A percentile compares a stretch with the other conserved stretches of the same genome.
phyloP scores from a whole-genome alignment of 1,140 invertebrate genomes.

The Berghia stephanieae region DNA sequence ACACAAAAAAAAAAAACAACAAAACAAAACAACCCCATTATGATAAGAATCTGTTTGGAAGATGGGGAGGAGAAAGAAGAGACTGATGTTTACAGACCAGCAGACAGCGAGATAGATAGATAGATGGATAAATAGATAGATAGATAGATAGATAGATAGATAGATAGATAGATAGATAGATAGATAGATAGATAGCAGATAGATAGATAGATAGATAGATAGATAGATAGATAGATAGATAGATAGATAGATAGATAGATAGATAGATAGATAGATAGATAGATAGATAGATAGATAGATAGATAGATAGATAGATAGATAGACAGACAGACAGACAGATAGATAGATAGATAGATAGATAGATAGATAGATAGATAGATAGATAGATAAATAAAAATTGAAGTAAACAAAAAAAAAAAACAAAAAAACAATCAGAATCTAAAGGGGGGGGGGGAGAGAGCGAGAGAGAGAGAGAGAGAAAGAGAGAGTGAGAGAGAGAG shows the following conservation, averaged over 20 bases:
- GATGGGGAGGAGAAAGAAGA: neutral
- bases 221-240: too few relatives aligned
- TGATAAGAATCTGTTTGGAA: neutral
- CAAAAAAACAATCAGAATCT: neutral
- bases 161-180: too few relatives aligned
- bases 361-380: too few relatives aligned
- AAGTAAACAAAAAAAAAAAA: neutral
- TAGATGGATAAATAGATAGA: neutral
- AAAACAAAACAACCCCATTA: neutral
- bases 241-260: too few relatives aligned
- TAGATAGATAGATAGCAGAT: too few relatives aligned
- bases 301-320: too few relatives aligned
- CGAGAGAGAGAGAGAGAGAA: constrained; percentile 15
- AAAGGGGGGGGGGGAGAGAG: neutral
- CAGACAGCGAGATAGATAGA: neutral
- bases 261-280: too few relatives aligned
- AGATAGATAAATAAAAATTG: neutral
- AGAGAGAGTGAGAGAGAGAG: constrained; percentile 17
- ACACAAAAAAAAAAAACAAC: too few relatives aligned
- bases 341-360: too few relatives aligned
- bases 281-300: too few relatives aligned
- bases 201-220: too few relatives aligned
- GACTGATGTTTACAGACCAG: neutral
- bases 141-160: constrained; percentile 13
- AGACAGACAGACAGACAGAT: too few relatives aligned